A percentile compares a stretch with the other conserved stretches of the same genome.
These are phyloP conservation scores for Proteles cristata DNA, from an alignment of 2,113 vertebrate genomes.

Conservation along the genomic window DNA sequence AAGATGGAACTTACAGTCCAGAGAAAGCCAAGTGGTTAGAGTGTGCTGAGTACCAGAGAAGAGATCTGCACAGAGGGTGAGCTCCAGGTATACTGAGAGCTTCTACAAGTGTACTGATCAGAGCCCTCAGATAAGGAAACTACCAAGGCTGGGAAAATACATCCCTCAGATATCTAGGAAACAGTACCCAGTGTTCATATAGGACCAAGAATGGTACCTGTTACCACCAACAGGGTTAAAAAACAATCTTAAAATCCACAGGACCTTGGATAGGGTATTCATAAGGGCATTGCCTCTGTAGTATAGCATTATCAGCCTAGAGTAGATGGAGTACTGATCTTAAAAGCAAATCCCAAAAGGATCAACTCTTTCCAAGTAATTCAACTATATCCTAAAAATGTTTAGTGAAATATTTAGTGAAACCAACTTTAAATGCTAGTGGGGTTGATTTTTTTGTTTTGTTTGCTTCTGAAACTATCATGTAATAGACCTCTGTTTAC, in stretches of 20 bases:
- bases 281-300: not conserved
- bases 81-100: not conserved
- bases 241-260: not conserved
- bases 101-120: not conserved
- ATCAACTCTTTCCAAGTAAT: not conserved
- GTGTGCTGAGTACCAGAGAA: not conserved
- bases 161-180: not conserved
- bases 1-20: not conserved
- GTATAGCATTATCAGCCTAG: not conserved
- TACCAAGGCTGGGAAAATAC: not conserved
- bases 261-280: not conserved
- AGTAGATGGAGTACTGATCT: not conserved
- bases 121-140: not conserved
- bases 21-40: not conserved
- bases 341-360: not conserved
- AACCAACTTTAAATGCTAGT: not conserved
- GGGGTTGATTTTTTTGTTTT: not conserved
- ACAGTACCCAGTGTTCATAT: too few relatives aligned
- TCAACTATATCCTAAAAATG: not conserved
- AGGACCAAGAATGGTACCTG: not conserved
- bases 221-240: not conserved
- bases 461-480: not conserved
- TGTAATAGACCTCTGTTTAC: not conserved
- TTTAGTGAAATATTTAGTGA: not conserved
- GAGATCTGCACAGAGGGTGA: not conserved